Evolutionary conservation across 53 echinoderm and acorn worm genomes (phyloP).

Genomic region (Actinopyga echinites): DNA sequence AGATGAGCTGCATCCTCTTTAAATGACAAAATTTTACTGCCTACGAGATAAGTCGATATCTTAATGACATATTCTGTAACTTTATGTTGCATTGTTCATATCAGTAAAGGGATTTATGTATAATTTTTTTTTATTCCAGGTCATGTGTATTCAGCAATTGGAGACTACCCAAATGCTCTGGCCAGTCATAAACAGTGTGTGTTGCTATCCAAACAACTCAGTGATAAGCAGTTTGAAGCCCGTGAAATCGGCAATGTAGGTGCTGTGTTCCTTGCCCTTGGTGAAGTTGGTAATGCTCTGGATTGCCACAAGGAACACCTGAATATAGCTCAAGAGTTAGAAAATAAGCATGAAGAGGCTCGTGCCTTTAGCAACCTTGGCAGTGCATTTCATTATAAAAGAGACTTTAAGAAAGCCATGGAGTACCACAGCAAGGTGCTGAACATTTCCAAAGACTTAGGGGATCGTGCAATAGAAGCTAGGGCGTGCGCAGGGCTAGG

Average conservation of each 20-base stretch:
- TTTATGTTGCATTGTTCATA: too few species aligned
- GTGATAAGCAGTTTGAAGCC: slow-evolving; percentile 97
- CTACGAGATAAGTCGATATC: too few species aligned
- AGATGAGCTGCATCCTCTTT: too few species aligned
- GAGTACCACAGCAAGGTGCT: slow-evolving; percentile 87
- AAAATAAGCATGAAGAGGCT: slow-evolving; percentile 92
- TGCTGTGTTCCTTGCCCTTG: slow-evolving; percentile 86
- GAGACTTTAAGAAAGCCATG: slow-evolving; percentile 85
- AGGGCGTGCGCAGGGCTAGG: slow-evolving; percentile 95
- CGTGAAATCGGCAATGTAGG: slow-evolving; percentile 96
- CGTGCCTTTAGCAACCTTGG: slow-evolving; percentile 96
- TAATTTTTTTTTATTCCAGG: slow-evolving; percentile 58
- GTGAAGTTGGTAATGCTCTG: slow-evolving; percentile 89
- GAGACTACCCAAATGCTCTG: slow-evolving; percentile 97
- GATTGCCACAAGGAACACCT: slow-evolving; percentile 95
- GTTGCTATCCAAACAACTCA: slow-evolving; percentile 92
- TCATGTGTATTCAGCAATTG: slow-evolving; percentile 98
- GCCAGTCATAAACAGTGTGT: slow-evolving; percentile 98
- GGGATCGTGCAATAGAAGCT: slow-evolving; percentile 95
- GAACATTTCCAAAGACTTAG: slow-evolving; percentile 69
- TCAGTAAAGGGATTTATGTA: neutral
- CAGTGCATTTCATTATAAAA: slow-evolving; percentile 93
- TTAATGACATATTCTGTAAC: too few species aligned
- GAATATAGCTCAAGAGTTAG: slow-evolving; percentile 80
- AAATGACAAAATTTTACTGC: too few species aligned